A percentile compares a stretch with the other conserved stretches of the same genome.
phyloP scores from a whole-genome alignment of 1,140 invertebrate species.

The Marisa cornuarietis region DNA sequence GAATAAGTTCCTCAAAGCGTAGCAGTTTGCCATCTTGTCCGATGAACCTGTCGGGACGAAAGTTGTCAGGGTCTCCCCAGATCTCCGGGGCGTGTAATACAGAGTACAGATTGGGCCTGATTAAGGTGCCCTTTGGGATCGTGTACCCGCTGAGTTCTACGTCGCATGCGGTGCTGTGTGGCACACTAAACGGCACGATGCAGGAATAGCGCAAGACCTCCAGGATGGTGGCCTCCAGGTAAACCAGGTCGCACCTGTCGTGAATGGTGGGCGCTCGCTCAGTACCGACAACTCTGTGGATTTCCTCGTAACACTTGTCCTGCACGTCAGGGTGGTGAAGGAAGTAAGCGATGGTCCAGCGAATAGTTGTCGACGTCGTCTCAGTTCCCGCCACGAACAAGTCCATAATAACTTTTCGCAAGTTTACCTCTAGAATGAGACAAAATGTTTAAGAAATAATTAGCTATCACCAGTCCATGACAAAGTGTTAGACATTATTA shows the following conservation, averaged over 20 bases:
- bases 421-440: constrained; percentile 33
- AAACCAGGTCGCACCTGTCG: constrained; percentile 35
- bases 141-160: constrained; percentile 49
- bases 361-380: constrained; percentile 83
- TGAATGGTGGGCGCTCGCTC: constrained; percentile 25
- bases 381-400: constrained; percentile 90
- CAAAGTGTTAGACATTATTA: neutral
- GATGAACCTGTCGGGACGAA: constrained; percentile 74
- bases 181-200: constrained; percentile 56
- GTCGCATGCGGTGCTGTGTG: constrained; percentile 47
- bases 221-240: constrained; percentile 38
- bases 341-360: constrained; percentile 88
- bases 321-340: constrained; percentile 79
- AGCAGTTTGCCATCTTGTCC: constrained; percentile 36
- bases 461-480: neutral
- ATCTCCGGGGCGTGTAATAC: constrained; percentile 52
- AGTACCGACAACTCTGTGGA: constrained; percentile 70
- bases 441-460: neutral
- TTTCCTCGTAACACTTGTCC: constrained; percentile 83
- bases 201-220: constrained; percentile 34
- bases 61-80: constrained; percentile 77
- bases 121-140: constrained; percentile 55
- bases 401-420: constrained; percentile 68
- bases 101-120: constrained; percentile 57
- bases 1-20: constrained; percentile 33